Evolutionary conservation across 2,888 invertebrate species (phyloP).

Genomic region (Ceraclea dissimilis): DNA sequence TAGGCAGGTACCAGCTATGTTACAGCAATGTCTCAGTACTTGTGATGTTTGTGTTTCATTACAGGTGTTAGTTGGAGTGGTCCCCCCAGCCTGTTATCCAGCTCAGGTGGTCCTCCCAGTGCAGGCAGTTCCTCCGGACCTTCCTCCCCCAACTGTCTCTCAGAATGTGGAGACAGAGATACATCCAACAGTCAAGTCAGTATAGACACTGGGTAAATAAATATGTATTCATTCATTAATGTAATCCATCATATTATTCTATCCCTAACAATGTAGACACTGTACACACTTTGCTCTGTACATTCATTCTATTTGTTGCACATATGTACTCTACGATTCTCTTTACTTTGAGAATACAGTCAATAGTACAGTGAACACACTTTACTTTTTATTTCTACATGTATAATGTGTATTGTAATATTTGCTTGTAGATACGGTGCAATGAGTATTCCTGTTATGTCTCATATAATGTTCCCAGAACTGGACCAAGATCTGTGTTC

Average conservation of each 20-base stretch:
- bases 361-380: too few species aligned
- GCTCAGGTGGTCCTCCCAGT: slow-evolving; percentile 47
- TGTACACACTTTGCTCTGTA: background rate
- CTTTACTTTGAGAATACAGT: too few species aligned
- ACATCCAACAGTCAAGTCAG: slow-evolving; percentile 57
- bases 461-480: slow-evolving; percentile 50
- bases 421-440: slow-evolving; percentile 25
- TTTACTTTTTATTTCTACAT: too few species aligned
- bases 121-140: slow-evolving; percentile 68
- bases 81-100: slow-evolving; percentile 68
- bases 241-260: too few species aligned
- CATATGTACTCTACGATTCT: background rate
- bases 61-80: slow-evolving; percentile 66
- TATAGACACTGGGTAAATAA: slow-evolving; percentile 54
- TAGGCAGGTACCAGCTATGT: too few species aligned
- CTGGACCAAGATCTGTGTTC: slow-evolving; percentile 48
- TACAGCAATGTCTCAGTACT: too few species aligned
- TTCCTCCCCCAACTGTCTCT: slow-evolving; percentile 67
- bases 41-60: too few species aligned
- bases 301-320: background rate
- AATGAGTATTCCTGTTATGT: slow-evolving; percentile 36
- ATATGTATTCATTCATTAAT: too few species aligned
- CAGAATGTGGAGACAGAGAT: slow-evolving; percentile 49
- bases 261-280: too few species aligned
- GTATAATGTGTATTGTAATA: too few species aligned